Base-by-base conservation (phyloP, 2,113 vertebrate genomes). In the Callorhinus ursinus region DNA sequence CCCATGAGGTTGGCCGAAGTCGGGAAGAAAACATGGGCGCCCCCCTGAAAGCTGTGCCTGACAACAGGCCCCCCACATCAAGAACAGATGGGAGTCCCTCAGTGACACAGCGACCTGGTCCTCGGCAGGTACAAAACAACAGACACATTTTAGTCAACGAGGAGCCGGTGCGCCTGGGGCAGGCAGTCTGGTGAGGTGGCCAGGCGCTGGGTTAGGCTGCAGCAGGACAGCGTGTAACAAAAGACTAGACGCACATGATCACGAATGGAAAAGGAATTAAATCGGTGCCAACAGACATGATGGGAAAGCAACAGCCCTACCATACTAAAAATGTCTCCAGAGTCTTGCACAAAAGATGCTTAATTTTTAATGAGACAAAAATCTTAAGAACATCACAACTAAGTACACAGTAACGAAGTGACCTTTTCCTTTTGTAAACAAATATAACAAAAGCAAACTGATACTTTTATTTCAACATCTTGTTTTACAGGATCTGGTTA, bases 381-480 rank as follows among this genome's bases (percentile, higher is more conserved):
- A 83, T 79, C 80, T 26, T 36, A 80, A 79, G 72, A 61, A 83
- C 72, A 88, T 39, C 91, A 83, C 18, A 57, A 65, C 67, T 74
- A 10, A 94, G 61, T 19, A 42, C 28, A 85, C 28, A 79, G 74
- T 57, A 74, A 85, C 51, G 53, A 88, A 80, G 42, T 46, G 13
- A 87, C 5, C 31, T 92, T 92, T 90, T 59, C 57, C 39, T 90
- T 92, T 26, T 53, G 67, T 90, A 93, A 97, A 83, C 69, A 81
- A 84, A 36, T 24, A 72, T 49, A 61, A 65, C 53, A 77, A 84
- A 88, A 89, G 71, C 59, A 96, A 71, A 82, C 33, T 14, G 42
- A 39, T 9, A 26, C 4, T 96, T 92, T 76, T 71, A 49, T 88
- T 82, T 82, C 61, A 13, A 15, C 2, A 1, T 53, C 31, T 63